Conservation (phyloP, 2,888 invertebrate genomes). For the Morinoia aosen region DNA sequence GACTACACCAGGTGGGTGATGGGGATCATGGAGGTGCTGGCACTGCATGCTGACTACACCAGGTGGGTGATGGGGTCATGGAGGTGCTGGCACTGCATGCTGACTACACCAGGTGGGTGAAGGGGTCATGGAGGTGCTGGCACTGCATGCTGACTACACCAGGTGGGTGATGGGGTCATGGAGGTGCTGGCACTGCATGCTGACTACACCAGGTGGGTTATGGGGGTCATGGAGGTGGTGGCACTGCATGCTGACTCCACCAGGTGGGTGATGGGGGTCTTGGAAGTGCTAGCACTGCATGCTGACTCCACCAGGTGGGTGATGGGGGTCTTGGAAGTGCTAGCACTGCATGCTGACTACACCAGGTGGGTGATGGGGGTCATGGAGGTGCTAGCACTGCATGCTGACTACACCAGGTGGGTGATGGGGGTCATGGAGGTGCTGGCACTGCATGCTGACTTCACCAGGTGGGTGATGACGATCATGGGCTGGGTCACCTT, state of each 20-base stretch:
- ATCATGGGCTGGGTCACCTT: no score
- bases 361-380: neutral
- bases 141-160: slow-evolving; percentile 15
- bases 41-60: slow-evolving; percentile 15
- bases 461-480: neutral
- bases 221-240: neutral
- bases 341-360: neutral
- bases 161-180: neutral
- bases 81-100: slow-evolving; percentile 20
- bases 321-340: neutral
- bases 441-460: slow-evolving; percentile 12
- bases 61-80: slow-evolving; percentile 25
- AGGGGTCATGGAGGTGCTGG: slow-evolving; percentile 31
- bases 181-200: no score
- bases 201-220: no score
- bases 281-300: neutral
- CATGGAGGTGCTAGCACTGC: slow-evolving; percentile 26
- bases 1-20: no score
- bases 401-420: slow-evolving; percentile 27
- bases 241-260: no score
- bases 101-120: slow-evolving; percentile 6
- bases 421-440: slow-evolving; percentile 41
- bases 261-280: no score
- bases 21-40: slow-evolving; percentile 43
- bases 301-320: no score